A percentile compares a stretch with the other conserved stretches of the same genome.
Evolutionary conservation across 1,140 invertebrate species (phyloP).

Genomic region (Leptinotarsa lineolata): DNA sequence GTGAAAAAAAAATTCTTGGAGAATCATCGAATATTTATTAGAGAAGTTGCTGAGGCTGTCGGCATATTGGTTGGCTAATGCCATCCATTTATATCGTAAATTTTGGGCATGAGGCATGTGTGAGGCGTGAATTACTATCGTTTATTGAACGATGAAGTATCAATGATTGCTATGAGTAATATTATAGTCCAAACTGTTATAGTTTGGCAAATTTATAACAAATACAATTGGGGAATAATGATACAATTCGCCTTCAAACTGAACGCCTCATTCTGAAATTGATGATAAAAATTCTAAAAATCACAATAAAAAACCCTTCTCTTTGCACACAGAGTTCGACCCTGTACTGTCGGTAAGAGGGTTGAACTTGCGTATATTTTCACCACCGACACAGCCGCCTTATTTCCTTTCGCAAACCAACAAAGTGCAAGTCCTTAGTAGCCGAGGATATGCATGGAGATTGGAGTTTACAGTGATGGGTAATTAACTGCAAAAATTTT

Average conservation of each 20-base stretch:
- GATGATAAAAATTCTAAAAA: background rate
- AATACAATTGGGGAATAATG: background rate
- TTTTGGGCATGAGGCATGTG: no score
- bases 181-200: background rate
- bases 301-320: conserved; percentile 41
- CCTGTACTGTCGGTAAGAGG: conserved; percentile 41
- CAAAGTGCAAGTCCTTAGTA: conserved; percentile 34
- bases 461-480: conserved; percentile 53
- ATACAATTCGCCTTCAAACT: background rate
- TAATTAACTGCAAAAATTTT: conserved; percentile 56
- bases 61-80: no score
- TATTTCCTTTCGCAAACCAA: conserved; percentile 22
- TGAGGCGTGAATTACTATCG: no score
- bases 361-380: conserved; percentile 37
- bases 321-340: conserved; percentile 48
- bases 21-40: no score
- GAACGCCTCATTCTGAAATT: background rate
- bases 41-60: no score
- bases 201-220: background rate
- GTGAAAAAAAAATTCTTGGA: no score
- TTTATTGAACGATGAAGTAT: no score
- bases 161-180: no score
- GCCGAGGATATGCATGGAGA: conserved; percentile 37
- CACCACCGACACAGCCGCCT: conserved; percentile 16
- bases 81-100: no score